These are phyloP conservation scores for Galagoides demidoff DNA, from an alignment of 2,797 vertebrate genomes.

Conservation along the genomic window DNA sequence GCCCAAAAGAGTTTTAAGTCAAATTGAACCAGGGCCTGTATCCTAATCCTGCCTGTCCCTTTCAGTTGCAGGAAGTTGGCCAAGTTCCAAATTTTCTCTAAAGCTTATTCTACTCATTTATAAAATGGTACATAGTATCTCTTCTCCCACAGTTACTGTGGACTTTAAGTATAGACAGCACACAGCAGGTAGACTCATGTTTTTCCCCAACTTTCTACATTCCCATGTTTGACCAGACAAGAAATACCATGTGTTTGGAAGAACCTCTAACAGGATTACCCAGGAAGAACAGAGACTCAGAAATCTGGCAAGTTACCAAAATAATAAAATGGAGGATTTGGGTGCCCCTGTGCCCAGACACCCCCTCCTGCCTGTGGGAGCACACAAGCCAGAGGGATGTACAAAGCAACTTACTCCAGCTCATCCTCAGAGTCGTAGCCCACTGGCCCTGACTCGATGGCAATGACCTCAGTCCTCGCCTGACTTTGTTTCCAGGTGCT, in stretches of 20 bases:
- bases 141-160: neutral
- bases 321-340: too few species aligned
- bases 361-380: too few species aligned
- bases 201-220: neutral
- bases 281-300: neutral
- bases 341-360: fast-evolving
- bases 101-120: neutral
- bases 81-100: neutral
- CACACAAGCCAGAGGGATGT: fast-evolving
- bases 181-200: neutral
- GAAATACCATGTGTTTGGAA: neutral
- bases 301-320: neutral
- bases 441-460: slow-evolving; percentile 73
- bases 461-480: slow-evolving; percentile 90
- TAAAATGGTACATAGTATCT: neutral
- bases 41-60: neutral
- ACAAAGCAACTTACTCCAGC: slow-evolving; percentile 87
- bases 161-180: neutral
- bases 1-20: neutral
- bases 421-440: slow-evolving; percentile 92
- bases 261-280: neutral
- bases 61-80: neutral
- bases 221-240: neutral
- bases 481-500: slow-evolving; percentile 90
- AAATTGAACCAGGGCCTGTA: neutral